phyloP scores from a whole-genome alignment of 2,888 invertebrate genomes.

The Notodonta ziczac region DNA sequence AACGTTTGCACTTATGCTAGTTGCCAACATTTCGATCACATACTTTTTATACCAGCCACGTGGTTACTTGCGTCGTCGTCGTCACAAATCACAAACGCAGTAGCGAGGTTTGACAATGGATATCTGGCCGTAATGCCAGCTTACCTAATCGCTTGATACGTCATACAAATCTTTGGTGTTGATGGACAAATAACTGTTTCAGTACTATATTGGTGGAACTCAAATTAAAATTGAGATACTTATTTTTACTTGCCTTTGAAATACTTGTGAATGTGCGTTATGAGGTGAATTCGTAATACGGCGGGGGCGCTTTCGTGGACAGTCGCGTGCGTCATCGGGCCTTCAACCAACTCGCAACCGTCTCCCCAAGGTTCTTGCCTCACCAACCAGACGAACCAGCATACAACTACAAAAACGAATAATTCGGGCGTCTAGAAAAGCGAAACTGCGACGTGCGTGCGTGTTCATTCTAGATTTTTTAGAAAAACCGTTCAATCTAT shows the following conservation, averaged over 20 bases:
- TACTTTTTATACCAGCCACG: conserved; percentile 62
- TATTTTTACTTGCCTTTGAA: not conserved
- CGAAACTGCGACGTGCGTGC: not conserved
- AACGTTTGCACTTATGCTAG: conserved; percentile 37
- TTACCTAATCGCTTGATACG: conserved; percentile 7
- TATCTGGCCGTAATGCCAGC: conserved; percentile 13
- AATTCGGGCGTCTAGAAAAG: not conserved
- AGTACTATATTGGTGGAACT: not conserved
- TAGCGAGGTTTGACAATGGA: conserved; percentile 16
- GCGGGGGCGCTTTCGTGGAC: conserved; percentile 48
- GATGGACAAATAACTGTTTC: not conserved
- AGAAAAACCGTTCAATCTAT: not conserved
- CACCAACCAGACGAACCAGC: conserved; percentile 27
- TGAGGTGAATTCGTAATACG: conserved; percentile 24
- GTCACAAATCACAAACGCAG: conserved; percentile 21
- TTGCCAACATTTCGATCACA: conserved; percentile 75
- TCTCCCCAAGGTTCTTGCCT: conserved; percentile 51
- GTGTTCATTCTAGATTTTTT: not conserved
- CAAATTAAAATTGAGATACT: not conserved
- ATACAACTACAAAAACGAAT: not conserved
- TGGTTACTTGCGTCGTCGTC: conserved; percentile 43
- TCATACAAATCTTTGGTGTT: not conserved
- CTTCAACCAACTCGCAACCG: conserved; percentile 53
- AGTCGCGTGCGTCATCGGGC: conserved; percentile 56
- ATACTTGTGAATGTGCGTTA: conserved; percentile 4